Percentiles rank a stretch among this genome's conserved stretches.
Conservation (phyloP, 2,113 vertebrate genomes). For the Ceratotherium simum region DNA sequence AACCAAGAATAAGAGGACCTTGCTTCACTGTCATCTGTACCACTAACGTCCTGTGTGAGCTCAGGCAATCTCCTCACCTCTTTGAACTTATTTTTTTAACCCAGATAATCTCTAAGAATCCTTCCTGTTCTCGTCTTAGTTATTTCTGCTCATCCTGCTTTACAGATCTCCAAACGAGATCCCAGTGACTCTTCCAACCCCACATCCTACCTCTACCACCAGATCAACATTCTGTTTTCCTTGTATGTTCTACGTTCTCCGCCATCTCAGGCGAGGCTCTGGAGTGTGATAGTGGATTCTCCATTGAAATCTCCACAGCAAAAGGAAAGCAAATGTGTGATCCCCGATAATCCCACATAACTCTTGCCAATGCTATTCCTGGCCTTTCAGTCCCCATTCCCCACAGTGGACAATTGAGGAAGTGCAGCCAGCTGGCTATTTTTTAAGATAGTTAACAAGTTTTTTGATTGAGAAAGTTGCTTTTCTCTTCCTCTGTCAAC, state of each 20-base stretch:
- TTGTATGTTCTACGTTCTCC: neutral
- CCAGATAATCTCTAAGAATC: neutral
- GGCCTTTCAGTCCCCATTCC: neutral
- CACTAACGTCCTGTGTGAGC: neutral
- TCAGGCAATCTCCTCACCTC: neutral
- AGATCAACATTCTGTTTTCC: neutral
- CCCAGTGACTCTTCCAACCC: neutral
- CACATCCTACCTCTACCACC: rapidly evolving
- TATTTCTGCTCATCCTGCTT: neutral
- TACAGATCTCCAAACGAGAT: neutral
- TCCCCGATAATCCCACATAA: neutral
- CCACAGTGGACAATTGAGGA: neutral
- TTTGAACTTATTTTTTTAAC: neutral
- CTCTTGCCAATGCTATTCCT: neutral
- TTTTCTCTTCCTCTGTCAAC: conserved; percentile 81
- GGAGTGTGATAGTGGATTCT: neutral
- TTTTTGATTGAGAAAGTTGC: conserved; percentile 78
- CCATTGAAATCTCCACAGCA: neutral
- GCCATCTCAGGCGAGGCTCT: neutral
- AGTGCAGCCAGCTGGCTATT: conserved; percentile 64
- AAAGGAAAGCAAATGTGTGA: neutral
- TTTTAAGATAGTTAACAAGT: conserved; percentile 81
- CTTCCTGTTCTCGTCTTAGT: neutral
- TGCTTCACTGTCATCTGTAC: neutral
- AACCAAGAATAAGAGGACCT: neutral